Evolutionary conservation across 2,888 invertebrate species (phyloP).

Genomic region (Psylliodes chrysocephalus): DNA sequence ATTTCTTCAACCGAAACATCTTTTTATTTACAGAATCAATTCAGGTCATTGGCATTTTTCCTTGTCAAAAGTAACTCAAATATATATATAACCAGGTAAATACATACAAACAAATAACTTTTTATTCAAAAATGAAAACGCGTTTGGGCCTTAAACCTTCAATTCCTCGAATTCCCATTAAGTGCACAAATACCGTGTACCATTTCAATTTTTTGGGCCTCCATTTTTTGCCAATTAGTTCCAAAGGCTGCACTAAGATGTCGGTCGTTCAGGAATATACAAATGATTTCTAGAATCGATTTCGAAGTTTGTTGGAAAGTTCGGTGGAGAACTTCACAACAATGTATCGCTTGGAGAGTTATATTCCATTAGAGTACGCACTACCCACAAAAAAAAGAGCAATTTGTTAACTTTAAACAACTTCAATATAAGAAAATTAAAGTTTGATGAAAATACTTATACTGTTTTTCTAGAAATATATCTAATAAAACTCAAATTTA

Average conservation of each 20-base stretch:
- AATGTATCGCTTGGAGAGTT: constrained; percentile 25
- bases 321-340: constrained; percentile 17
- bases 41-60: background rate
- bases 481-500: no score
- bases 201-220: no score
- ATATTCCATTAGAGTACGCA: constrained; percentile 24
- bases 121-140: no score
- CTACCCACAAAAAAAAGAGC: constrained; percentile 12
- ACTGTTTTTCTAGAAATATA: background rate
- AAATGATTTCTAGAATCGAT: constrained; percentile 16
- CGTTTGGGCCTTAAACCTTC: no score
- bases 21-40: background rate
- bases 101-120: no score
- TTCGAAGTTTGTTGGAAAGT: constrained; percentile 17
- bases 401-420: constrained; percentile 15
- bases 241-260: no score
- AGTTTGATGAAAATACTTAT: constrained; percentile 2
- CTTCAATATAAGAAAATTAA: background rate
- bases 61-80: no score
- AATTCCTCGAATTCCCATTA: no score
- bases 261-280: constrained; percentile 20
- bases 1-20: background rate
- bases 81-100: no score
- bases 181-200: no score
- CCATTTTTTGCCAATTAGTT: no score